Conservation (phyloP, 2,888 invertebrate species). For the Tipula lateralis region DNA sequence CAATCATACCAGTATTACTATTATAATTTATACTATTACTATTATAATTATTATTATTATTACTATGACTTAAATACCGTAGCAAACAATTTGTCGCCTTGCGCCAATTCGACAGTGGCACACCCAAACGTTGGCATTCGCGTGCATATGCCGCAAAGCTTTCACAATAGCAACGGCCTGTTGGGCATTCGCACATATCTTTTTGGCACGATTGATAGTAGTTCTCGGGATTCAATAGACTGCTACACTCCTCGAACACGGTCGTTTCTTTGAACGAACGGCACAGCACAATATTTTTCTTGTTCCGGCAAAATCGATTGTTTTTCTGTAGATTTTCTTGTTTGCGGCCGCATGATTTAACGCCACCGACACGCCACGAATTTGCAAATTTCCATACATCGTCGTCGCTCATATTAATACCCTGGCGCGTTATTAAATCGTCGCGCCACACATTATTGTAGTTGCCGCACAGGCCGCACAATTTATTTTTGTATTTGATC, state of each 20-base stretch:
- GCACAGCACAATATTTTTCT: constrained; percentile 52
- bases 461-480: constrained; percentile 93
- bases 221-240: constrained; percentile 71
- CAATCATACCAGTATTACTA: constrained; percentile 21
- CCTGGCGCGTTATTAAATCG: constrained; percentile 71
- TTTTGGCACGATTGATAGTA: constrained; percentile 81
- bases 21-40: constrained; percentile 26
- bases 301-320: constrained; percentile 53
- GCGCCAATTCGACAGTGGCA: constrained; percentile 67
- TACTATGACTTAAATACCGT: constrained; percentile 39
- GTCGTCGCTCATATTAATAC: constrained; percentile 59
- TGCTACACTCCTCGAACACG: constrained; percentile 72
- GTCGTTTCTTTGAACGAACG: constrained; percentile 51
- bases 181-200: constrained; percentile 85
- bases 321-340: constrained; percentile 50
- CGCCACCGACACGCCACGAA: constrained; percentile 87
- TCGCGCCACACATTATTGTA: constrained; percentile 83
- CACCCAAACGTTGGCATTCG: constrained; percentile 76
- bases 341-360: constrained; percentile 61
- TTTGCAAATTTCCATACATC: constrained; percentile 68
- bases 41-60: constrained; percentile 2
- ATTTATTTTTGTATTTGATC: constrained; percentile 63
- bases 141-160: constrained; percentile 84
- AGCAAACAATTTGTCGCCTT: constrained; percentile 60
- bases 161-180: constrained; percentile 79